A percentile compares a stretch with the other conserved stretches of the same genome.
Conservation (phyloP, 2,888 invertebrate species). For the Busseola fusca region DNA sequence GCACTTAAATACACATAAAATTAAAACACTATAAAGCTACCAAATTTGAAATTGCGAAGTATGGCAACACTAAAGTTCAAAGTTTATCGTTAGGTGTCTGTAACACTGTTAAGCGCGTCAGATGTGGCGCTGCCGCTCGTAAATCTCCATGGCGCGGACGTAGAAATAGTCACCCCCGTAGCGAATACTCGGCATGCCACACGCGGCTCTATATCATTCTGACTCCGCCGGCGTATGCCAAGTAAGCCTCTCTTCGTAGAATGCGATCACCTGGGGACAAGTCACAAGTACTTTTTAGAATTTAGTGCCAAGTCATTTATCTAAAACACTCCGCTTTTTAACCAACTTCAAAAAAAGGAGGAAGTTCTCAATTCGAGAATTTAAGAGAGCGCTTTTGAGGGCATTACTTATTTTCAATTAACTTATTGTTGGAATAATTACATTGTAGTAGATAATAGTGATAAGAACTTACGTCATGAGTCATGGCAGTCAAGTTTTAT, state of each 20-base stretch:
- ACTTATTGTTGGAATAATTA: neutral
- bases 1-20: conserved; percentile 23
- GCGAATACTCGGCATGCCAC: conserved; percentile 42
- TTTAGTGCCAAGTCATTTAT: neutral
- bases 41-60: conserved; percentile 47
- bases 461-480: neutral
- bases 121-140: conserved; percentile 43
- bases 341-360: too few species aligned
- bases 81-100: conserved; percentile 15
- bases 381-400: neutral
- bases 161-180: conserved; percentile 49
- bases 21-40: conserved; percentile 44
- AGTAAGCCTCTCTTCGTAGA: conserved; percentile 98
- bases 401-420: neutral
- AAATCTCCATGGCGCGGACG: conserved; percentile 37
- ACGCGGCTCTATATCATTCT: conserved; percentile 66
- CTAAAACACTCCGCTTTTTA: neutral
- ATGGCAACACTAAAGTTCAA: conserved; percentile 53
- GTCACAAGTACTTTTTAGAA: conserved; percentile 2
- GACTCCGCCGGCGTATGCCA: conserved; percentile 94
- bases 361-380: too few species aligned
- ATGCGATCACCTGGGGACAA: conserved; percentile 93
- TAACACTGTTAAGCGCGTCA: conserved; percentile 33
- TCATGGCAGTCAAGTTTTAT: neutral
- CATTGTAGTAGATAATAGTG: neutral